Evolutionary conservation across 2,797 vertebrate genomes (phyloP).

Genomic region (Eidolon dupreanum): DNA sequence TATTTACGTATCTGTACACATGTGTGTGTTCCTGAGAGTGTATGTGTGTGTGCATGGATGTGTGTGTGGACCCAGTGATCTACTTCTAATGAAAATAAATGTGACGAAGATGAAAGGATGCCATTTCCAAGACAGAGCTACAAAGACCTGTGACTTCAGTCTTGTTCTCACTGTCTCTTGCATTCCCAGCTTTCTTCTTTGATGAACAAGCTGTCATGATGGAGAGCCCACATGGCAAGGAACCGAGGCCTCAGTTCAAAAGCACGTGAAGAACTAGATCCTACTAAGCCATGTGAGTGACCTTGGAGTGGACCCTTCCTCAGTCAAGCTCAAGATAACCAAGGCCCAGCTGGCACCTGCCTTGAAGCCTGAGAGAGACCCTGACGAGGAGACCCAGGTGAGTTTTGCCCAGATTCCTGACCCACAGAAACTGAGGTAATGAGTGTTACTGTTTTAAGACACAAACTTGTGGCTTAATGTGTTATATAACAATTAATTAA

Average conservation of each 20-base stretch:
- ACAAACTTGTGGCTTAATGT: neutral
- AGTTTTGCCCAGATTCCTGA: neutral
- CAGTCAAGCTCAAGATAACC: neutral
- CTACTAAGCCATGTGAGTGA: neutral
- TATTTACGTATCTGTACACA: too few relatives aligned
- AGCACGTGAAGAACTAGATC: neutral
- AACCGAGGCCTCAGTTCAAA: neutral
- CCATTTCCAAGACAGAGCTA: neutral
- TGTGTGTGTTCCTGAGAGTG: neutral
- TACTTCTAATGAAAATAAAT: neutral
- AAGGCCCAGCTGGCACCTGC: neutral
- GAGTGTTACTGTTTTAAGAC: too few relatives aligned
- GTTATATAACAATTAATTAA: neutral
- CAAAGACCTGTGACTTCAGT: neutral
- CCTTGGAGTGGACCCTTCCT: neutral
- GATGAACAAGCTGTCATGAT: too few relatives aligned
- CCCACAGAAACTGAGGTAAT: neutral
- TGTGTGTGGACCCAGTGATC: neutral
- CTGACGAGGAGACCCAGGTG: neutral
- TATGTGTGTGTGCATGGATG: fast-evolving
- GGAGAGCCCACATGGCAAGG: neutral
- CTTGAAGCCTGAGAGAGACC: neutral
- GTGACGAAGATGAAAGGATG: neutral
- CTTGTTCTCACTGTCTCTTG: neutral
- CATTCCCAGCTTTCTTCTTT: neutral